Conservation (phyloP, 2,888 invertebrate genomes). For the Zaprionus obscuricornis region DNA sequence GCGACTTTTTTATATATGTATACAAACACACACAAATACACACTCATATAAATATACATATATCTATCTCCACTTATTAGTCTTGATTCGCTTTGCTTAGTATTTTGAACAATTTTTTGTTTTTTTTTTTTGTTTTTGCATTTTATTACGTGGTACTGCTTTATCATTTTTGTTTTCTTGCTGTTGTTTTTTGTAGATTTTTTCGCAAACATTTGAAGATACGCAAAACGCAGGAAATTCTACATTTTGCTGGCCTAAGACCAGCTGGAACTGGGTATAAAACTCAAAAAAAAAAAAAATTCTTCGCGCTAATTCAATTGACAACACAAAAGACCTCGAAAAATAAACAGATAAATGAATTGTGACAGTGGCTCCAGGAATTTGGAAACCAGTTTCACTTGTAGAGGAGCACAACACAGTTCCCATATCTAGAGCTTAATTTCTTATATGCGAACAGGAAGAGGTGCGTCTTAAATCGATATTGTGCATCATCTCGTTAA, state of each 20-base stretch:
- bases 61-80: conserved; percentile 43
- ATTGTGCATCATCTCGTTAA: conserved; percentile 43
- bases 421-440: conserved; percentile 8
- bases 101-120: conserved; percentile 37
- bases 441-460: conserved; percentile 42
- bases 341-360: conserved; percentile 32
- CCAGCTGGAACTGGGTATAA: conserved; percentile 18
- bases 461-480: conserved; percentile 52
- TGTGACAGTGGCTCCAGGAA: conserved; percentile 32
- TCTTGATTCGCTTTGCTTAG: conserved; percentile 49
- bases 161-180: conserved; percentile 49
- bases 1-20: conserved; percentile 51
- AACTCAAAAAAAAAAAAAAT: conserved; percentile 30
- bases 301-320: conserved; percentile 71
- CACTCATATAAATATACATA: too few species aligned
- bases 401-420: conserved; percentile 8
- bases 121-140: conserved; percentile 43
- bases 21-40: conserved; percentile 27
- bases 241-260: conserved; percentile 17
- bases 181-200: conserved; percentile 34
- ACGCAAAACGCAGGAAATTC: conserved; percentile 37
- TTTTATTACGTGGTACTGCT: conserved; percentile 57
- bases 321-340: conserved; percentile 53
- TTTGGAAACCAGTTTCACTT: conserved; percentile 46
- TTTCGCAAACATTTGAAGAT: conserved; percentile 67